phyloP scores from a whole-genome alignment of 2,113 vertebrate species.

The Rynchops niger region DNA sequence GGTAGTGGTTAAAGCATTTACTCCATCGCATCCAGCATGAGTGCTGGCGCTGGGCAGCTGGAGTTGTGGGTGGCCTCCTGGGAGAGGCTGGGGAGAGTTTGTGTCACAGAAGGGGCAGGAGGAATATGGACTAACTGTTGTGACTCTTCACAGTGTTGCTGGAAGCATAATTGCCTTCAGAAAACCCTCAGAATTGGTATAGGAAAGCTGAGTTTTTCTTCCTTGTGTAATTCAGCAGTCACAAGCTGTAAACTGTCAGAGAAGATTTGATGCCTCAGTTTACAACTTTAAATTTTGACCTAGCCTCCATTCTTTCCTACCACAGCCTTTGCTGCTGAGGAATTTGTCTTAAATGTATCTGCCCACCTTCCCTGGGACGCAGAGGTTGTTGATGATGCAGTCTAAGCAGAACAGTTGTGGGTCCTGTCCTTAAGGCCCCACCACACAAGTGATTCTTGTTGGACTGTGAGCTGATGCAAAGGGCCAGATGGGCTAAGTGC shows the following conservation, averaged over 20 bases:
- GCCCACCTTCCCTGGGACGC: accelerated
- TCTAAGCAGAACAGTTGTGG: accelerated
- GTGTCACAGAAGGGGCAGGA: not conserved
- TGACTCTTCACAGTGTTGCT: not conserved
- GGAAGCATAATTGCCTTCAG: conserved; percentile 14
- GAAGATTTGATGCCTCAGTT: not conserved
- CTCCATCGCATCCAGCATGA: accelerated
- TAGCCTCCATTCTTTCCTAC: not conserved
- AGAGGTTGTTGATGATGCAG: accelerated
- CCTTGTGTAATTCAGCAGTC: conserved; percentile 12
- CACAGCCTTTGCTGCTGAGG: not conserved
- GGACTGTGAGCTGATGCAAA: not conserved
- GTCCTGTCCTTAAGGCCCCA: no score
- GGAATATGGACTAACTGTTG: not conserved
- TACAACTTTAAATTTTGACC: not conserved
- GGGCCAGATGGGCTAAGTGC: not conserved
- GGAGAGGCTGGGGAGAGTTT: not conserved
- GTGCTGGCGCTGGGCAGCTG: accelerated
- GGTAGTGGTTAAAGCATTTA: not conserved
- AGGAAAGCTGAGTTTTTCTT: conserved; percentile 8
- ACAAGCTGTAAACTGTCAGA: not conserved
- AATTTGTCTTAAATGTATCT: not conserved
- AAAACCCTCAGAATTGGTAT: not conserved
- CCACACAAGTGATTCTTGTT: not conserved
- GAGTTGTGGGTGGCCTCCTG: not conserved